Evolutionary conservation across 2,888 invertebrate species (phyloP).

Genomic region (Tiphia femorata): DNA sequence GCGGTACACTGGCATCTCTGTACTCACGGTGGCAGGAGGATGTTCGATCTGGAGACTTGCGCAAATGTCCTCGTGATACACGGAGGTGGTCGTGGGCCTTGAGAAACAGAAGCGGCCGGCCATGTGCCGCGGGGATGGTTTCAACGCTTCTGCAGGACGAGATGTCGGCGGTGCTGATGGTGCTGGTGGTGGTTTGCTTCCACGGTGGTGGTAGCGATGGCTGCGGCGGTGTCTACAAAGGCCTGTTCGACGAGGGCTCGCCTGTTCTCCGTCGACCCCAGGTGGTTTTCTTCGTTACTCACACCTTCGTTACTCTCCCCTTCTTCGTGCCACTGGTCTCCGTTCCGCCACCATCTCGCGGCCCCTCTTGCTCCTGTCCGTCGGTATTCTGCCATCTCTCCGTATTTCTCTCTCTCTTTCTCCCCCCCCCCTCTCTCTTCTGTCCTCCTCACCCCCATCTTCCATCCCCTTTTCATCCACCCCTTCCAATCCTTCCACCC

Average conservation of each 20-base stretch:
- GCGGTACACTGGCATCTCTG: conserved; percentile 8
- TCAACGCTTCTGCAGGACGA: conserved; percentile 26
- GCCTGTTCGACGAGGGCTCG: not conserved
- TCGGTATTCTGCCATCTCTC: not conserved
- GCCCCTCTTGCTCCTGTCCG: not conserved
- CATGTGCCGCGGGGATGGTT: no score
- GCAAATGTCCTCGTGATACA: conserved; percentile 16
- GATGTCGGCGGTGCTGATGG: not conserved
- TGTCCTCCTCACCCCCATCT: not conserved
- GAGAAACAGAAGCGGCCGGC: not conserved
- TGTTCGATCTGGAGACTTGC: conserved; percentile 37
- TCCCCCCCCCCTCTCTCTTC: not conserved
- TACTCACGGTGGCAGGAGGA: conserved; percentile 20
- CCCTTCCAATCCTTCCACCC: not conserved
- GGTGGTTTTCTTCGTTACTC: not conserved
- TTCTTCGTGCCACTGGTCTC: no score
- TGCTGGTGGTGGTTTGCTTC: conserved; percentile 11
- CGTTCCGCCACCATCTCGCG: no score
- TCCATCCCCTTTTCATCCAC: not conserved
- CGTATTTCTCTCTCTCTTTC: not conserved
- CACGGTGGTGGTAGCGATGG: conserved; percentile 10
- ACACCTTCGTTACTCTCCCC: no score
- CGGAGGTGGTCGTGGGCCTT: not conserved
- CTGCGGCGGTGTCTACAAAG: not conserved
- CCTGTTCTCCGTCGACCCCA: not conserved